Evolutionary conservation across 2,113 vertebrate species (phyloP).

Genomic region (Isurus oxyrinchus): DNA sequence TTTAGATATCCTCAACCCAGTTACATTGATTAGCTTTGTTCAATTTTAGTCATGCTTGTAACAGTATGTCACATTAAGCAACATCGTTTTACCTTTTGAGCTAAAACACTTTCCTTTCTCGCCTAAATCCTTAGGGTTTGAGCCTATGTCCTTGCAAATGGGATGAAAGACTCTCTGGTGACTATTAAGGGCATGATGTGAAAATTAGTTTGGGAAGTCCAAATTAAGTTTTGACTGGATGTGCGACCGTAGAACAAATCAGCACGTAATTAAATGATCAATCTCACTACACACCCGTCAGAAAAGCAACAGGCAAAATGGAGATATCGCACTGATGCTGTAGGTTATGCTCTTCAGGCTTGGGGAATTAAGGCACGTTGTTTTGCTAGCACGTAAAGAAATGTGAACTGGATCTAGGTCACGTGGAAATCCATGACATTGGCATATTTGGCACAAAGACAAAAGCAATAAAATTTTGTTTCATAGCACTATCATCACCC

Average conservation of each 20-base stretch:
- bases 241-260: background rate
- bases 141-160: background rate
- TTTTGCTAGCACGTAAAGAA: background rate
- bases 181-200: background rate
- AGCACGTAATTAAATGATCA: too few species aligned
- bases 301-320: background rate
- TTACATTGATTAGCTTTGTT: background rate
- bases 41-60: background rate
- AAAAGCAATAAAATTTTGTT: slow-evolving; percentile 18
- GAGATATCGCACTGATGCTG: background rate
- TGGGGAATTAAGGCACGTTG: background rate
- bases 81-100: background rate
- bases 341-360: background rate
- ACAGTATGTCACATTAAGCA: background rate
- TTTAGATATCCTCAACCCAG: too few species aligned
- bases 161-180: background rate
- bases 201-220: slow-evolving; percentile 15
- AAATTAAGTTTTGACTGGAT: background rate
- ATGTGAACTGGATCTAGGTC: background rate
- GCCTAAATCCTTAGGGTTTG: background rate
- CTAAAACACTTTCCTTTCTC: background rate
- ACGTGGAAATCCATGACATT: background rate
- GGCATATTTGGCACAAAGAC: background rate
- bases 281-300: background rate
- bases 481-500: background rate